Evolutionary conservation across 2,113 vertebrate species (phyloP).

Genomic region (Tragelaphus buxtoni): DNA sequence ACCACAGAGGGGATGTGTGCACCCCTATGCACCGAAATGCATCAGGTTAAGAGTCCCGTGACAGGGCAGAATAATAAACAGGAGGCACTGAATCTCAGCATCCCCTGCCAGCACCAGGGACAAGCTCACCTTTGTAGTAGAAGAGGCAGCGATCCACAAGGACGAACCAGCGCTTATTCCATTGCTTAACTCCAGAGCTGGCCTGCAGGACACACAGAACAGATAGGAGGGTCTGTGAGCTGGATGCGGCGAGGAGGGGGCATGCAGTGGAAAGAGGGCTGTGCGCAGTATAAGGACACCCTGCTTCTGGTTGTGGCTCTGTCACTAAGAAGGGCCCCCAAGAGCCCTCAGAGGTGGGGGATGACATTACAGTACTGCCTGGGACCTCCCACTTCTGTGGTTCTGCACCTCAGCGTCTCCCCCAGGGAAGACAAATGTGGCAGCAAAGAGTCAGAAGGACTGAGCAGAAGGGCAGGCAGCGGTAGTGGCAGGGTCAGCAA

Average conservation of each 20-base stretch:
- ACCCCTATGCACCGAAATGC: not conserved
- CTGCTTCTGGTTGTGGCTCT: not conserved
- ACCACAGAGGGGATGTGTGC: not conserved
- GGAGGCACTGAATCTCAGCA: not conserved
- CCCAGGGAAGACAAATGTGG: not conserved
- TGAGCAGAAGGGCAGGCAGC: not conserved
- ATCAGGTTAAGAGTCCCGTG: not conserved
- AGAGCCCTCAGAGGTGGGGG: not conserved
- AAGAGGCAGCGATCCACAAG: constrained; percentile 95
- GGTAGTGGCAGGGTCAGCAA: not conserved
- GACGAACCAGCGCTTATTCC: constrained; percentile 98
- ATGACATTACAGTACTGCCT: not conserved
- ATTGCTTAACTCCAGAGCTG: constrained; percentile 95
- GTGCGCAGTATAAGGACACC: not conserved
- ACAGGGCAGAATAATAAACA: not conserved
- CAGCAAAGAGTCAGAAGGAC: not conserved
- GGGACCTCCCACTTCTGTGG: not conserved
- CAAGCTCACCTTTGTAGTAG: constrained; percentile 94
- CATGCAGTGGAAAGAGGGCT: accelerated
- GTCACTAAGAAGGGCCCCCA: not conserved
- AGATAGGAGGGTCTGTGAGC: not conserved
- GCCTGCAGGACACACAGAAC: constrained; percentile 79
- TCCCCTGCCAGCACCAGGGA: accelerated
- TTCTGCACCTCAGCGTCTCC: not conserved
- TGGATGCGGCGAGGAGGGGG: not conserved